Conservation (phyloP, 2,113 vertebrate species). For the Trichomycterus rosablanca region DNA sequence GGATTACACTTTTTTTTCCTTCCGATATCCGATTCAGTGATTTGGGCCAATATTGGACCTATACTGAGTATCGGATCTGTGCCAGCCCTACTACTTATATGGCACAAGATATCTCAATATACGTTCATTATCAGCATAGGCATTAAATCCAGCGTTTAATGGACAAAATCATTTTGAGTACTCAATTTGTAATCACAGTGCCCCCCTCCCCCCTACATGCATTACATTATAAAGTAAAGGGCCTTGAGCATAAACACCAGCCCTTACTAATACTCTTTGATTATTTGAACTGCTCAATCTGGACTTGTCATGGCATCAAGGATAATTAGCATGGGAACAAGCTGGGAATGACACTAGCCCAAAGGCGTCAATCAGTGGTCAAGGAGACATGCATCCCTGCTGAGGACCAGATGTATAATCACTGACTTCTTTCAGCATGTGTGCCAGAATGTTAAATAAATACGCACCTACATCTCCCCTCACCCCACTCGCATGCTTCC, state of each 20-base stretch:
- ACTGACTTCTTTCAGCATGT: not conserved
- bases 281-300: slow-evolving; percentile 23
- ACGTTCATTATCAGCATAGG: not conserved
- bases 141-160: slow-evolving; percentile 24
- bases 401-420: slow-evolving; percentile 30
- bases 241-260: slow-evolving; percentile 22
- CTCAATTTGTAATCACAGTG: slow-evolving; percentile 14
- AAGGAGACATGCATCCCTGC: slow-evolving; percentile 22
- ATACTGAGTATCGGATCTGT: too few species aligned
- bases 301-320: slow-evolving; percentile 26
- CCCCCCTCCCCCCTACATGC: slow-evolving; percentile 29
- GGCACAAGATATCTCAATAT: slow-evolving; percentile 5
- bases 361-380: slow-evolving; percentile 26
- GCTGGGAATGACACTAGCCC: slow-evolving; percentile 17
- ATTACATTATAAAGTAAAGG: slow-evolving; percentile 26
- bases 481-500: not conserved
- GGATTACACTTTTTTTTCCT: too few species aligned
- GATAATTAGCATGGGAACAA: slow-evolving; percentile 30
- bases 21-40: too few species aligned
- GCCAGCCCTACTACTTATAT: not conserved
- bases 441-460: slow-evolving; percentile 13
- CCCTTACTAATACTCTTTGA: slow-evolving; percentile 29
- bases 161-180: slow-evolving; percentile 13
- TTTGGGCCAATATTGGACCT: too few species aligned
- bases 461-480: not conserved